These are phyloP conservation scores for Eristalinus aeneus DNA, from an alignment of 2,888 invertebrate species.

Conservation along the genomic window DNA sequence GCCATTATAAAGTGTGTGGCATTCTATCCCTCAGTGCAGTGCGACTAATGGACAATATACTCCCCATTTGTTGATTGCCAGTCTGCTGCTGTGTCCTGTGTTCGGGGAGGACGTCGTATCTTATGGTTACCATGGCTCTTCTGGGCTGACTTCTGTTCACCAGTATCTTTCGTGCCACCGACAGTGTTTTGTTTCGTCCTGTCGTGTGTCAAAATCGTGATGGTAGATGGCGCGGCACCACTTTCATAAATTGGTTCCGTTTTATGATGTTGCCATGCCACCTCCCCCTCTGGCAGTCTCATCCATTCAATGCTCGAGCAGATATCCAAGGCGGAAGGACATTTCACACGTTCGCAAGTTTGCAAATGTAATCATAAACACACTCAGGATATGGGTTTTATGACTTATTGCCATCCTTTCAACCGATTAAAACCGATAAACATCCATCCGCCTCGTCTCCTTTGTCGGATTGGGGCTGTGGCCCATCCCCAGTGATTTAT, in stretches of 20 bases:
- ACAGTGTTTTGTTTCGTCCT: background rate
- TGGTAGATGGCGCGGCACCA: conserved; percentile 1
- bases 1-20: conserved; percentile 48
- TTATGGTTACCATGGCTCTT: background rate
- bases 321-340: conserved; percentile 4
- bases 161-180: background rate
- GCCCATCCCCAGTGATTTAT: conserved; percentile 57
- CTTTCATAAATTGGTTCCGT: conserved; percentile 55
- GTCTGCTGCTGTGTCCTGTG: background rate
- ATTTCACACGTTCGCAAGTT: conserved; percentile 57
- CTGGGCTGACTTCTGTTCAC: no score
- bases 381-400: conserved; percentile 45
- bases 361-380: conserved; percentile 61
- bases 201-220: background rate
- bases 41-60: conserved; percentile 63
- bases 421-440: conserved; percentile 56
- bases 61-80: conserved; percentile 65
- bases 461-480: background rate
- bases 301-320: background rate
- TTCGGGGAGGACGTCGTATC: background rate
- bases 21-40: conserved; percentile 45
- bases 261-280: conserved; percentile 16
- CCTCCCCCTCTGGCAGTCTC: background rate
- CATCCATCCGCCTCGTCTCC: conserved; percentile 2
- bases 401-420: conserved; percentile 54